A percentile compares a stretch with the other conserved stretches of the same genome.
Conservation (phyloP, 1,140 invertebrate genomes). For the Ceratina japonica region DNA sequence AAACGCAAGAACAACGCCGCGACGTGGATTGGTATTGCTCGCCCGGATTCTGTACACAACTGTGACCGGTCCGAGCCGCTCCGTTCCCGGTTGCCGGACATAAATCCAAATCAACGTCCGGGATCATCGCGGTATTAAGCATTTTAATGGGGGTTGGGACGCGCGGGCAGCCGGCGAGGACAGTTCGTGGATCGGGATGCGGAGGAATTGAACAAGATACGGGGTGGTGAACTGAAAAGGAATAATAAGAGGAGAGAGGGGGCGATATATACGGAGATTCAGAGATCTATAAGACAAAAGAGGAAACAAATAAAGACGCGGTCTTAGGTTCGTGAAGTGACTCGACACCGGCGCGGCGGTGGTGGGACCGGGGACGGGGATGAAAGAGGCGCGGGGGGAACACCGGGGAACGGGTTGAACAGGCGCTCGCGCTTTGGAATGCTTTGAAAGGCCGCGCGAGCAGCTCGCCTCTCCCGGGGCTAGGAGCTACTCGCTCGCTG, state of each 20-base stretch:
- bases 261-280: constrained; percentile 50
- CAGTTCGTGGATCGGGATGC: not conserved
- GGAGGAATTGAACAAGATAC: not conserved
- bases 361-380: constrained; percentile 30
- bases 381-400: constrained; percentile 58
- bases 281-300: constrained; percentile 68
- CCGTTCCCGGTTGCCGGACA: constrained; percentile 4
- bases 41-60: not conserved
- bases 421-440: constrained; percentile 78
- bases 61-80: not conserved
- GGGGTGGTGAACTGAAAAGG: not conserved
- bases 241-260: not conserved
- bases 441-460: constrained; percentile 80
- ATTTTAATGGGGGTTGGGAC: constrained; percentile 43
- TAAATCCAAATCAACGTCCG: constrained; percentile 49
- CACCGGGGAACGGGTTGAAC: constrained; percentile 66
- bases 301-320: constrained; percentile 68
- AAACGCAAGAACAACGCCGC: constrained; percentile 27
- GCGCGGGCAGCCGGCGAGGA: too few relatives aligned
- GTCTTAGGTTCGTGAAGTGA: constrained; percentile 62
- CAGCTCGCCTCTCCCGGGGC: constrained; percentile 51
- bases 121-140: constrained; percentile 48
- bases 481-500: constrained; percentile 63
- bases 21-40: constrained; percentile 13
- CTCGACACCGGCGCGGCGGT: constrained; percentile 50